phyloP scores from a whole-genome alignment of 1,140 invertebrate species.

The Danaus plexippus region DNA sequence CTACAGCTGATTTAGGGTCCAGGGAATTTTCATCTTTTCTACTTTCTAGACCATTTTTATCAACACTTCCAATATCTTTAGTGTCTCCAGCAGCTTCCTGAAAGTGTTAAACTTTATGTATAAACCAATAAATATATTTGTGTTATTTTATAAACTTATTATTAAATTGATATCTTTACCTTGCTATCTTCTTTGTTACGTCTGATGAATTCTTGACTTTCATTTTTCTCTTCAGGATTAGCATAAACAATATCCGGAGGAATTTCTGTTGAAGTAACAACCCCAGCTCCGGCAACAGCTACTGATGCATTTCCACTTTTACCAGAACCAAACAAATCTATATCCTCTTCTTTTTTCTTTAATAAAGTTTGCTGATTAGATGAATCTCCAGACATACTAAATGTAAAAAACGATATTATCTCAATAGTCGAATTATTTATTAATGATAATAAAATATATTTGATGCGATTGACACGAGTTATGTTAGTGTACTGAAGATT shows the following conservation, averaged over 20 bases:
- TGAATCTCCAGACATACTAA: constrained; percentile 58
- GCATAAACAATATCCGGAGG: constrained; percentile 22
- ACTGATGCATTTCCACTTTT: constrained; percentile 21
- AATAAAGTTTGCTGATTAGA: constrained; percentile 28
- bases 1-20: too few species aligned
- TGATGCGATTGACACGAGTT: not conserved
- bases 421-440: too few species aligned
- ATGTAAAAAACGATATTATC: constrained; percentile 3
- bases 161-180: constrained; percentile 21
- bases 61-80: constrained; percentile 21
- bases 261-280: constrained; percentile 24
- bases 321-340: constrained; percentile 36
- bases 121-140: not conserved
- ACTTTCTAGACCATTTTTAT: constrained; percentile 26
- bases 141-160: not conserved
- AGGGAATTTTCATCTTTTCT: constrained; percentile 23
- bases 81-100: constrained; percentile 45
- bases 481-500: constrained; percentile 14
- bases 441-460: constrained; percentile 2
- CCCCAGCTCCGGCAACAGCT: constrained; percentile 27
- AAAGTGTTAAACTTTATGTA: constrained; percentile 10
- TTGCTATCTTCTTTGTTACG: constrained; percentile 36
- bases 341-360: constrained; percentile 48
- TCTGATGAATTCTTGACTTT: constrained; percentile 33
- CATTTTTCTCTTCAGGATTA: constrained; percentile 26